Conservation (phyloP, 2,888 invertebrate species). For the Serrognathus titanus region DNA sequence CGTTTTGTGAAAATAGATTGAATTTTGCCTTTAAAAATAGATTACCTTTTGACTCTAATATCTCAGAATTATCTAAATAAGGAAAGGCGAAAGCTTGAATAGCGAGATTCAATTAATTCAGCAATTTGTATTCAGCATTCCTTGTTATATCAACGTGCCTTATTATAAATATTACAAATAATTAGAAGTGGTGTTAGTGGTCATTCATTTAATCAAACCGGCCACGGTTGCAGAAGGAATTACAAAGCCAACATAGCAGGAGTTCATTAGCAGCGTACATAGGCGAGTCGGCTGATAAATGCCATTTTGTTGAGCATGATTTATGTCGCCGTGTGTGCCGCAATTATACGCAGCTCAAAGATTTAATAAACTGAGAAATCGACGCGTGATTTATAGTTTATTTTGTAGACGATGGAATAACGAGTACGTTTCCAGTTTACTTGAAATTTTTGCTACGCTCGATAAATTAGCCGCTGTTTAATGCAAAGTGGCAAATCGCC, state of each 20-base stretch:
- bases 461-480: slow-evolving; percentile 35
- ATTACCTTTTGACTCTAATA: too few species aligned
- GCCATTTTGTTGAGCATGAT: slow-evolving; percentile 42
- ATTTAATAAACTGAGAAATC: slow-evolving; percentile 49
- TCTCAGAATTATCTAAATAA: too few species aligned
- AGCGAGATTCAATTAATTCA: too few species aligned
- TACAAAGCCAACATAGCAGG: slow-evolving; percentile 22
- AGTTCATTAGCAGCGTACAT: slow-evolving; percentile 39
- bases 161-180: background rate
- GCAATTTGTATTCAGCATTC: too few species aligned
- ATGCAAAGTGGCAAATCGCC: slow-evolving; percentile 26
- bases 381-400: slow-evolving; percentile 40
- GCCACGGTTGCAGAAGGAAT: slow-evolving; percentile 20
- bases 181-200: background rate
- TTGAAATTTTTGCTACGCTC: slow-evolving; percentile 37
- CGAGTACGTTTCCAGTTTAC: slow-evolving; percentile 34
- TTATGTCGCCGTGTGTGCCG: slow-evolving; percentile 44
- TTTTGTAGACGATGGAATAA: slow-evolving; percentile 3
- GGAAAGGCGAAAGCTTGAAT: too few species aligned
- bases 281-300: slow-evolving; percentile 37
- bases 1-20: too few species aligned
- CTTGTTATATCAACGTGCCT: background rate
- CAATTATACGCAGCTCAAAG: slow-evolving; percentile 47
- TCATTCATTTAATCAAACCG: background rate
- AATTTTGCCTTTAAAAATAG: too few species aligned